These are phyloP conservation scores for Hydrozoanthus gracilis DNA, from an alignment of 92 coral and sea anemone genomes.

Conservation along the genomic window DNA sequence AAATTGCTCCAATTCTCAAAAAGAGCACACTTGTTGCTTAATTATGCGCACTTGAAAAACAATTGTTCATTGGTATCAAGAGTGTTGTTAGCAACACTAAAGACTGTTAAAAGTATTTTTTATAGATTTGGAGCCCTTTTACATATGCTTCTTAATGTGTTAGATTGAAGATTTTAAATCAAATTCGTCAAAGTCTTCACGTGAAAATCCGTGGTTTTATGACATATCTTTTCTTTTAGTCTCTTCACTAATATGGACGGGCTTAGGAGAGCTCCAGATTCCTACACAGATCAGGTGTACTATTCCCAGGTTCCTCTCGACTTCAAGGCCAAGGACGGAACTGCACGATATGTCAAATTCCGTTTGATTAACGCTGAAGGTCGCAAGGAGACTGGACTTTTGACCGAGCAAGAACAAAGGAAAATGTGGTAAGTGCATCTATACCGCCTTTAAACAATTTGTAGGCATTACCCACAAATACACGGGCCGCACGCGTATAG, in stretches of 20 bases:
- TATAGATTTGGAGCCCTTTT: no score
- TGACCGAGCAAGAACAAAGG: conserved; percentile 79
- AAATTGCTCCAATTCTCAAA: no score
- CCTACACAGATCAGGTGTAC: conserved; percentile 73
- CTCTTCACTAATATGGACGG: conserved; percentile 51
- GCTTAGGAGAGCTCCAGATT: conserved; percentile 66
- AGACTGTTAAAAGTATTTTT: no score
- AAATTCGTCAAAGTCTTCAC: no score
- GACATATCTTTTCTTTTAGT: conserved; percentile 4
- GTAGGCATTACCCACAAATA: background rate
- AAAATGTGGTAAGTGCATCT: conserved; percentile 67
- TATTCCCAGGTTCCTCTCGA: conserved; percentile 72
- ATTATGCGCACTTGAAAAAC: no score
- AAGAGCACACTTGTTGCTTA: no score
- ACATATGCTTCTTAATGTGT: no score
- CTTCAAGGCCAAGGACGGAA: conserved; percentile 77
- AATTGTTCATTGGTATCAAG: no score
- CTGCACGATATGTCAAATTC: conserved; percentile 70
- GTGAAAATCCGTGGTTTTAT: background rate
- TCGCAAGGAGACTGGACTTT: conserved; percentile 66
- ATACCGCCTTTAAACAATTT: background rate
- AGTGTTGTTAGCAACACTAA: no score
- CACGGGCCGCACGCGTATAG: background rate
- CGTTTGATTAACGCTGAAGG: conserved; percentile 76
- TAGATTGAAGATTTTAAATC: no score